Evolutionary conservation across 1,140 invertebrate genomes (phyloP).

Genomic region (Coenobita brevimanus): DNA sequence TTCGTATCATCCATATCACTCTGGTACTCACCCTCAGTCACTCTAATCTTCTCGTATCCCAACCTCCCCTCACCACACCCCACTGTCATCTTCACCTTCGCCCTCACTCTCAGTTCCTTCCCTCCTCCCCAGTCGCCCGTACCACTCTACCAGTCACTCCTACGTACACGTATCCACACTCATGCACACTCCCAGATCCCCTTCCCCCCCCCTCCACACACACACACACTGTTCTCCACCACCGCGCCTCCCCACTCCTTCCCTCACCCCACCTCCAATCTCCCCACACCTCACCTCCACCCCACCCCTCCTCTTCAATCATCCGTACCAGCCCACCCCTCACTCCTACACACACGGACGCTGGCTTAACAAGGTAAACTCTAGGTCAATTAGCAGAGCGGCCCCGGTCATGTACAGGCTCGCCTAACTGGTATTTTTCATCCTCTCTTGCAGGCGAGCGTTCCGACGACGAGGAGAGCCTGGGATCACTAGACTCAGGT

Average conservation of each 20-base stretch:
- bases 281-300: background rate
- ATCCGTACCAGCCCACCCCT: too few relatives aligned
- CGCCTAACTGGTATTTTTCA: background rate
- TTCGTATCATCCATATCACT: too few relatives aligned
- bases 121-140: background rate
- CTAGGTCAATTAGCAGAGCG: background rate
- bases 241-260: background rate
- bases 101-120: background rate
- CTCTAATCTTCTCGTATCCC: too few relatives aligned
- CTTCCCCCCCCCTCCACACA: background rate
- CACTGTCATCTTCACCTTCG: background rate
- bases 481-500: slow-evolving; percentile 53
- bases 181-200: background rate
- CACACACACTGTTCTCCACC: background rate
- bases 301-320: background rate
- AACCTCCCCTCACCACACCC: background rate
- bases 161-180: background rate
- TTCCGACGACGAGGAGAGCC: slow-evolving; percentile 49
- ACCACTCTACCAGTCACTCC: background rate
- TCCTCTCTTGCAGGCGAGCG: slow-evolving; percentile 23
- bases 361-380: too few relatives aligned
- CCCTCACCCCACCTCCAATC: background rate
- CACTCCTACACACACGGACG: too few relatives aligned
- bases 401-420: background rate
- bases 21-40: too few relatives aligned